These are phyloP conservation scores for Eupeodes latifasciatus DNA, from an alignment of 2,888 invertebrate genomes.

Conservation along the genomic window DNA sequence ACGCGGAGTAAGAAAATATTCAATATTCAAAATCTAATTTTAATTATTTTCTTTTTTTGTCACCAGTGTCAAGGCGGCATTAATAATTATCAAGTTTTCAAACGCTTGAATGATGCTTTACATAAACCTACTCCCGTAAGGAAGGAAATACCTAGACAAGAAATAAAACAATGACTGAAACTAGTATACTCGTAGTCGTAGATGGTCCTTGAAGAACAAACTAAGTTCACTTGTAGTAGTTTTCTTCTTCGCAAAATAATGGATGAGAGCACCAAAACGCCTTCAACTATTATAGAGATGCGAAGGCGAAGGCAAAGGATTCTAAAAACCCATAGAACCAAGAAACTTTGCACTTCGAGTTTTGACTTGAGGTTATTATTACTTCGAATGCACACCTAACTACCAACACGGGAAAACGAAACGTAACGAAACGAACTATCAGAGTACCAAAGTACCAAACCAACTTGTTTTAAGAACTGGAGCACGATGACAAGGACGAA, in stretches of 20 bases:
- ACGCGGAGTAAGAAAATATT: too few species aligned
- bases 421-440: conserved; percentile 33
- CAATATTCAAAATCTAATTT: background rate
- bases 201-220: conserved; percentile 42
- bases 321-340: conserved; percentile 15
- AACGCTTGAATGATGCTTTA: conserved; percentile 42
- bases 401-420: conserved; percentile 33
- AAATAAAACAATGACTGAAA: background rate
- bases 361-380: conserved; percentile 57
- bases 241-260: conserved; percentile 48
- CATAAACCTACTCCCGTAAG: background rate
- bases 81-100: conserved; percentile 57
- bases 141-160: background rate
- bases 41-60: background rate
- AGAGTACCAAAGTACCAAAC: conserved; percentile 2
- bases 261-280: conserved; percentile 22
- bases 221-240: conserved; percentile 44
- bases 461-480: conserved; percentile 17
- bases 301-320: background rate
- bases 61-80: conserved; percentile 22
- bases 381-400: conserved; percentile 46
- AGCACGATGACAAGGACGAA: conserved; percentile 19
- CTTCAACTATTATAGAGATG: conserved; percentile 13
- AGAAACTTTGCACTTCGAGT: conserved; percentile 58
- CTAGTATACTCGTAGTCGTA: background rate